Evolutionary conservation across 2,888 invertebrate species (phyloP).

Genomic region (Mylabris sibirica): DNA sequence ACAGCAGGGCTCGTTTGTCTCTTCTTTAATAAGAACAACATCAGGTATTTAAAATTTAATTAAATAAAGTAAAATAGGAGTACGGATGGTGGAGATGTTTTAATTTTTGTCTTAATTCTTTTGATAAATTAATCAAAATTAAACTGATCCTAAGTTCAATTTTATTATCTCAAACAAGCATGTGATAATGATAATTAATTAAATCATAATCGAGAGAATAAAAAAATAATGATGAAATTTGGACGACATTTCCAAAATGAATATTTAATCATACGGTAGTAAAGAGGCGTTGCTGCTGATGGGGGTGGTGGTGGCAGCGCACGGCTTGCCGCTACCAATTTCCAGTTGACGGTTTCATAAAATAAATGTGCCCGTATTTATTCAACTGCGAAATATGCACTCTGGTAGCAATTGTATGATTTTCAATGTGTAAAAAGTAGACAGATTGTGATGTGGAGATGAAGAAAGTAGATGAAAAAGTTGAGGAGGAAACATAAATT

Average conservation of each 20-base stretch:
- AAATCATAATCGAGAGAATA: neutral
- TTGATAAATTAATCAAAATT: conserved; percentile 5
- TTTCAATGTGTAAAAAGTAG: neutral
- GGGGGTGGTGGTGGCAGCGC: too few species aligned
- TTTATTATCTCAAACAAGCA: neutral
- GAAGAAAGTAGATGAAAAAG: neutral
- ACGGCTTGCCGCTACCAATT: neutral
- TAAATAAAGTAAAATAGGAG: neutral
- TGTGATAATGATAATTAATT: neutral
- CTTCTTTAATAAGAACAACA: neutral
- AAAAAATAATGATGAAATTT: neutral
- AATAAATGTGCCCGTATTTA: neutral
- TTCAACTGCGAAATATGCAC: neutral
- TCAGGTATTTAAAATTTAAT: conserved; percentile 12
- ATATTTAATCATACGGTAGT: neutral
- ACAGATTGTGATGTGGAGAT: neutral
- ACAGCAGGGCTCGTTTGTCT: neutral
- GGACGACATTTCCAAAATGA: neutral
- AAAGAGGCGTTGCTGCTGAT: too few species aligned
- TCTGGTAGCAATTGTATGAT: conserved; percentile 3
- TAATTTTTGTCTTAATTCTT: neutral
- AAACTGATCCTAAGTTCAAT: neutral
- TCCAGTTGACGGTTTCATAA: conserved; percentile 1
- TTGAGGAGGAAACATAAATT: neutral
- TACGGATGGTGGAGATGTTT: neutral